Evolutionary conservation across 2,797 vertebrate species (phyloP), one percentile per base, ranked within the genome.

Genomic region (Clarias pachynema): DNA sequence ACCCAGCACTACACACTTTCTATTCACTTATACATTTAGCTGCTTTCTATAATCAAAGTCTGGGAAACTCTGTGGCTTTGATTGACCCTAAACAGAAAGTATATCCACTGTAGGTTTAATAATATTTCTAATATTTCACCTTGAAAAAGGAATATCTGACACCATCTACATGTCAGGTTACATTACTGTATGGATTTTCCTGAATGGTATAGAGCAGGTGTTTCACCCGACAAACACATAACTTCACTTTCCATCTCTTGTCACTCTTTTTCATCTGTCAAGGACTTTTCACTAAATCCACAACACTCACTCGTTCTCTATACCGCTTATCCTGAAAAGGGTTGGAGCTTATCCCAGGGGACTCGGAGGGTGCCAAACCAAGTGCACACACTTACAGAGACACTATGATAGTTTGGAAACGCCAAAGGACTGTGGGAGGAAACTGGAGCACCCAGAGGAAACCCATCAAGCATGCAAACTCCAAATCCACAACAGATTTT

Each of bases 1-100:
- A 89, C 83, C 89, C 87, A 89, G 89, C 91, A 89, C 88, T 85
- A 84, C 85, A 89, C 88, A 91, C 92, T 93, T 92, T 93, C 91
- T 90, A 92, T 93, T 94, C 90, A 93, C 89, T 93, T 92, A 93
- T 89, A 93, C 91, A 89, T 92, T 90, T 92, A 93, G 91, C 89
- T 90, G 78, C 85, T 86, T 75, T 8, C 40, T n/a, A 89, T 91
- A 91, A 93, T 89, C 85, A 86, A 91, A 91, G 90, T 87, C 90
- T 87, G 66, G 85, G 83, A 91, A 90, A 90, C 90, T 90, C 20
- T 22, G 53, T 49, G 59, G 77, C 78, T 75, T 88, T 89, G 86
- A 49, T 84, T 86, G 16, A 31, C 29, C 73, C 9, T 31, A 56
- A 84, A 37, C 29, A 10, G 9, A 49, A 49, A 29, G 40, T 31